phyloP scores from a whole-genome alignment of 2,888 invertebrate species.

The Trichopoda pennipes region DNA sequence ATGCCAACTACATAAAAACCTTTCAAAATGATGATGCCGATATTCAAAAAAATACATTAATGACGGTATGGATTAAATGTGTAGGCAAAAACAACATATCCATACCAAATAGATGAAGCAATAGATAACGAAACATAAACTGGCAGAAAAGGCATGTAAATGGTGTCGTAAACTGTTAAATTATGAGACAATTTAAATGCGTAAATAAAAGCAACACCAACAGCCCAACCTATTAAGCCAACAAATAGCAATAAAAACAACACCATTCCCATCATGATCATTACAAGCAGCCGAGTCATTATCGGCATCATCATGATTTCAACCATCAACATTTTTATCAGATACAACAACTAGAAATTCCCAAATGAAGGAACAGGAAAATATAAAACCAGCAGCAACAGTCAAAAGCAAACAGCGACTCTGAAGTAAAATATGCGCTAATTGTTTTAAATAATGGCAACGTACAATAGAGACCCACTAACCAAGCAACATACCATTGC shows the following conservation, averaged over 20 bases:
- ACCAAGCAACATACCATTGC: slow-evolving; percentile 1
- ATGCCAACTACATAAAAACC: slow-evolving; percentile 16
- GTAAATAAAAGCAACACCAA: slow-evolving; percentile 57
- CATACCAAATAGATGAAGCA: slow-evolving; percentile 56
- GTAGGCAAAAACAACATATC: slow-evolving; percentile 27
- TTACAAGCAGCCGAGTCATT: slow-evolving; percentile 13
- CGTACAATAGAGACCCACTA: slow-evolving; percentile 23
- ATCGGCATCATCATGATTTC: slow-evolving; percentile 42
- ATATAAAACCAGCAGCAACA: slow-evolving; percentile 36
- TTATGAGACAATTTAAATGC: slow-evolving; percentile 67
- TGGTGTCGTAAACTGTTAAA: slow-evolving; percentile 66
- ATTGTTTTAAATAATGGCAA: slow-evolving; percentile 72
- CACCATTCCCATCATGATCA: slow-evolving; percentile 38
- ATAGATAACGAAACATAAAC: slow-evolving; percentile 62
- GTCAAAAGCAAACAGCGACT: slow-evolving; percentile 9
- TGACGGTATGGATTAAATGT: slow-evolving; percentile 5
- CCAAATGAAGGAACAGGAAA: slow-evolving; percentile 38
- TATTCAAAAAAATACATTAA: not conserved
- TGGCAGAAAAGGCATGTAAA: slow-evolving; percentile 59
- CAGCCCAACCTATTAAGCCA: slow-evolving; percentile 13
- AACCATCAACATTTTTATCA: slow-evolving; percentile 60
- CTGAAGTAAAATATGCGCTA: slow-evolving; percentile 68
- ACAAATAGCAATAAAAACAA: slow-evolving; percentile 42
- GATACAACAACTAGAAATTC: slow-evolving; percentile 51
- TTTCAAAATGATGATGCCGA: slow-evolving; percentile 18